Conservation (phyloP, 2,888 invertebrate genomes). For the Pediacus dermestoides region DNA sequence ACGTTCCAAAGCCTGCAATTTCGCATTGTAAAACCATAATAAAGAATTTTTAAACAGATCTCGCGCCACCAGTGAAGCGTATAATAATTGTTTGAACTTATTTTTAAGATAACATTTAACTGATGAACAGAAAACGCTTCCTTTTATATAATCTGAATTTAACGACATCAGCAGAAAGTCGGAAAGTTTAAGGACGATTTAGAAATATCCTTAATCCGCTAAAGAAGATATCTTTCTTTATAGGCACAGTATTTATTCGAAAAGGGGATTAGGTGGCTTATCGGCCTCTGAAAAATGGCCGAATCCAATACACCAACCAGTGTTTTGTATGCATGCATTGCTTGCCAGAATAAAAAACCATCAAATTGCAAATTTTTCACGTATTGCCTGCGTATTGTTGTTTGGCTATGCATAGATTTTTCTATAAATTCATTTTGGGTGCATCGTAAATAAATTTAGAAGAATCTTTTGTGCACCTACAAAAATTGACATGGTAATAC, state of each 20-base stretch:
- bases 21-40: too few relatives aligned
- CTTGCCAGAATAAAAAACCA: conserved; percentile 31
- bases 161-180: conserved; percentile 29
- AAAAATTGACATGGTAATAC: too few relatives aligned
- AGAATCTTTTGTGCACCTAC: too few relatives aligned
- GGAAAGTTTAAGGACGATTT: conserved; percentile 35
- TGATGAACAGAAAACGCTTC: conserved; percentile 6
- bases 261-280: conserved; percentile 43
- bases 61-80: too few relatives aligned
- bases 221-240: conserved; percentile 44
- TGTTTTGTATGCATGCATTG: conserved; percentile 40
- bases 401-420: conserved; percentile 24
- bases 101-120: not conserved
- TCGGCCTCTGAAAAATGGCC: conserved; percentile 43
- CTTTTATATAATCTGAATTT: conserved; percentile 28
- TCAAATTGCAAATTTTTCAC: conserved; percentile 46
- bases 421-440: conserved; percentile 19
- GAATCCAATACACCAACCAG: conserved; percentile 39
- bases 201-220: conserved; percentile 42
- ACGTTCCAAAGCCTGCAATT: too few relatives aligned
- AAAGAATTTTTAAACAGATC: too few relatives aligned
- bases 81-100: too few relatives aligned
- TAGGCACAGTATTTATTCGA: conserved; percentile 44
- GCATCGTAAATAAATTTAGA: conserved; percentile 13
- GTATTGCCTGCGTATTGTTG: conserved; percentile 23